A percentile compares a stretch with the other conserved stretches of the same genome.
Conservation (phyloP, 1,140 invertebrate species). For the Drosophila nannoptera region DNA sequence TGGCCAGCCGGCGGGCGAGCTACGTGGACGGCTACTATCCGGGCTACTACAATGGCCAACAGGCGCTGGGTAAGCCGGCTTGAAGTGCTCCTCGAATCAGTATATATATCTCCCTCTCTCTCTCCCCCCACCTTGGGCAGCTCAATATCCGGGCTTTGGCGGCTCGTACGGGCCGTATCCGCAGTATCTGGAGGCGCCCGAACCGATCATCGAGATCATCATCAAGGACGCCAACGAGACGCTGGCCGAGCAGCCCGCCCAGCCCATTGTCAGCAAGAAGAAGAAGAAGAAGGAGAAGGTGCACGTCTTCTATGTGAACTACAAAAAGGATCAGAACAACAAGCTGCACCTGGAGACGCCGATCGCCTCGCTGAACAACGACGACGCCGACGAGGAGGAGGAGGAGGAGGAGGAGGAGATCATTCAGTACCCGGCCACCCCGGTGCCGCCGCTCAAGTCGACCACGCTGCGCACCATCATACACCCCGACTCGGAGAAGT, state of each 20-base stretch:
- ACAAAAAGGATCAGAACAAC: slow-evolving; percentile 88
- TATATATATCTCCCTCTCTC: background rate
- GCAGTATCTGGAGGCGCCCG: slow-evolving; percentile 87
- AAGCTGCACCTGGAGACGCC: slow-evolving; percentile 77
- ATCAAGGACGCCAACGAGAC: slow-evolving; percentile 93
- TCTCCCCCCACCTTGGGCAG: too few species aligned
- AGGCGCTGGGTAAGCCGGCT: slow-evolving; percentile 59
- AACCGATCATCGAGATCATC: slow-evolving; percentile 94
- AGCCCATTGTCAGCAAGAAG: slow-evolving; percentile 80
- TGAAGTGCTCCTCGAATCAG: background rate
- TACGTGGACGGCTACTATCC: slow-evolving; percentile 66
- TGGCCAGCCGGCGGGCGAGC: slow-evolving; percentile 65
- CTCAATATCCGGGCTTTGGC: slow-evolving; percentile 62
- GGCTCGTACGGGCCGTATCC: slow-evolving; percentile 72
- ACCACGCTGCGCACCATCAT: slow-evolving; percentile 91
- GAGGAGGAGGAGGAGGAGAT: slow-evolving; percentile 85
- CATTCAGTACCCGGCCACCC: slow-evolving; percentile 89
- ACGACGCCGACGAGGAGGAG: slow-evolving; percentile 69
- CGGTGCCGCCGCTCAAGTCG: slow-evolving; percentile 83
- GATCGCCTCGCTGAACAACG: slow-evolving; percentile 73
- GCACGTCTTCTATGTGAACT: slow-evolving; percentile 93
- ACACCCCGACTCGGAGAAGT: slow-evolving; percentile 89
- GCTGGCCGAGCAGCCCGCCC: slow-evolving; percentile 84
- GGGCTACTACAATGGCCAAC: slow-evolving; percentile 70
- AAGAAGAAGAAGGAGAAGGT: slow-evolving; percentile 88